A percentile compares a stretch with the other conserved stretches of the same genome.
Conservation (phyloP, 2,797 vertebrate species). For the Falco columbarius region DNA sequence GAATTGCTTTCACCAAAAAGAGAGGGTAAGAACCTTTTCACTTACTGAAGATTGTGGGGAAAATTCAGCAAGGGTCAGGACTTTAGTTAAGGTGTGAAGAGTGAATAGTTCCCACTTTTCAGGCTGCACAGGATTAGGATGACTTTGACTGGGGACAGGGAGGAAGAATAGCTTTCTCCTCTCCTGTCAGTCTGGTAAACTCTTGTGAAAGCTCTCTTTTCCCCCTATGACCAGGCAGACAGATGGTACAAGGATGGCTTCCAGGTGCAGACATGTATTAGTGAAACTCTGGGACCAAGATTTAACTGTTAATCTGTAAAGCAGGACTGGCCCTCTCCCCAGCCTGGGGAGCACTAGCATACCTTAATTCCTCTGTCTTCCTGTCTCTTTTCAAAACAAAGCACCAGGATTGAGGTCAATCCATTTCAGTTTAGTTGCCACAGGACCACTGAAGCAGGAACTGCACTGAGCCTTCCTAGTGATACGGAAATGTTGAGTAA, state of each 20-base stretch:
- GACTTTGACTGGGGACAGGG: neutral
- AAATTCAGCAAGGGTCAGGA: neutral
- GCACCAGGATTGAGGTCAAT: neutral
- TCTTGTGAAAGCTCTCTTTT: neutral
- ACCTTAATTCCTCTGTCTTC: neutral
- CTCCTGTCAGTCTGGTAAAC: neutral
- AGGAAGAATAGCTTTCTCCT: neutral
- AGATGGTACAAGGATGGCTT: neutral
- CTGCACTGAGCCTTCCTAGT: neutral
- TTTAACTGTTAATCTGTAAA: neutral
- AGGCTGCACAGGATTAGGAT: neutral
- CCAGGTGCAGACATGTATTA: neutral
- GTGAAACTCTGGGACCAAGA: neutral
- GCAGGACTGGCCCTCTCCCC: neutral
- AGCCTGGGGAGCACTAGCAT: neutral
- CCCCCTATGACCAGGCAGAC: neutral
- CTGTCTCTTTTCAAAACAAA: neutral
- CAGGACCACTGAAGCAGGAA: neutral
- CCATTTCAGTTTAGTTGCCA: neutral
- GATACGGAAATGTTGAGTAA: neutral
- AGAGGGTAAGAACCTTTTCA: neutral
- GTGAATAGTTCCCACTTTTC: rapidly evolving
- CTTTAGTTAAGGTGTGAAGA: neutral
- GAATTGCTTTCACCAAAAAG: neutral
- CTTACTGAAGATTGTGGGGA: neutral